Evolutionary conservation across 2,113 vertebrate species (phyloP), one percentile per base, ranked within the genome.

Genomic region (Mormyrus iriodes): DNA sequence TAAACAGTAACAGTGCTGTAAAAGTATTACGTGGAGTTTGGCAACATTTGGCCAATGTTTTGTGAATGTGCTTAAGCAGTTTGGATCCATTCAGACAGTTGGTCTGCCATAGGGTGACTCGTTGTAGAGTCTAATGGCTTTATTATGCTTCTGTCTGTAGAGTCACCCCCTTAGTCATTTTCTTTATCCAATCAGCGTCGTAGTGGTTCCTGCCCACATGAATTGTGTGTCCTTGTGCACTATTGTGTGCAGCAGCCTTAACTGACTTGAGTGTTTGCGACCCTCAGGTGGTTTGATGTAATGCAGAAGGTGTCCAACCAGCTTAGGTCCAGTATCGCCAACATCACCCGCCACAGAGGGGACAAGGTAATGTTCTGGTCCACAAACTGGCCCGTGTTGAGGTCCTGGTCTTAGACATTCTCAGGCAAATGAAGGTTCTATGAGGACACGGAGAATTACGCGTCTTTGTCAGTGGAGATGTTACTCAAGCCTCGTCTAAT

Each of bases 261-360:
- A 3, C 17, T 0, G 27, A 7, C 21, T 0, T 44, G 84, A 9
- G 88, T 87, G 51, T 90, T 76, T 31, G 88, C 9, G n/a, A 27
- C 79, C 91, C 90, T 1, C 79, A 99, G 98, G 35, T 99, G 98
- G 98, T 99, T 99, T 92, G 98, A 99, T 93, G 98, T 99, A 1
- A 96, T 99, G 92, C 98, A 99, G 92, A 99, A 98, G 89, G 97
- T 97, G 69, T 98, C 98, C 39, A 96, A 96, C 1, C 98, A 98
- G 86, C 85, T 98, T 91, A 97, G 97, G 94, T 97, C 96, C 5
- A 97, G 93, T 90, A 96, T 99, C 90, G 95, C 96, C 3, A 97
- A 96, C 55, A 96, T 96, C 90, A 94, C 97, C 1, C 98, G 97
- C 52, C 96, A 97, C 91, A 96, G 97, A 90, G 96, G 98, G 90